Conservation (phyloP, 2,797 vertebrate species). For the Mormyrus hasselquistii region DNA sequence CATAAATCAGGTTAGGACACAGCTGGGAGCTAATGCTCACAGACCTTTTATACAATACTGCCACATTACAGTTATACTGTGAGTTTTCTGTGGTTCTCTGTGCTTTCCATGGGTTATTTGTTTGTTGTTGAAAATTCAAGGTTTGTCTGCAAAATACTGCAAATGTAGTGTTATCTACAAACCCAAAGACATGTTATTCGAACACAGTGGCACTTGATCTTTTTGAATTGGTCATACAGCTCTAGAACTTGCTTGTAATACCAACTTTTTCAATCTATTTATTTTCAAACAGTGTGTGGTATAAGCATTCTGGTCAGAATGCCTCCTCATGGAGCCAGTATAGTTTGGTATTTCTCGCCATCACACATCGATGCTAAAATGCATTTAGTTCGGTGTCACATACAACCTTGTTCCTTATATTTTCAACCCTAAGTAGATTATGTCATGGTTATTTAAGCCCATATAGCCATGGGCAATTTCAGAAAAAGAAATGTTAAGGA, state of each 20-base stretch:
- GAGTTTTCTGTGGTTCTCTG: background rate
- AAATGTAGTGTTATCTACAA: background rate
- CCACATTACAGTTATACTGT: background rate
- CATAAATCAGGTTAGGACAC: conserved; percentile 11
- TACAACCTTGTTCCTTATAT: background rate
- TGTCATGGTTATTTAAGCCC: background rate
- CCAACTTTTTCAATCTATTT: background rate
- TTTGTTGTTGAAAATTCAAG: background rate
- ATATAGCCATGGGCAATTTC: background rate
- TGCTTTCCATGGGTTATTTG: background rate
- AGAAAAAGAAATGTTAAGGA: background rate
- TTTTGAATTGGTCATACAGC: background rate
- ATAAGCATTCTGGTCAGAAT: background rate
- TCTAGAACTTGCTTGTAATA: background rate
- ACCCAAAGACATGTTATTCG: background rate
- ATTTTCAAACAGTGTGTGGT: background rate
- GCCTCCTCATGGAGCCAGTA: background rate
- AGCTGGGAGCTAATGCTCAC: background rate
- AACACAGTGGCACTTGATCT: background rate
- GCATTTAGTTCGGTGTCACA: background rate
- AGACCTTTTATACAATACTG: background rate
- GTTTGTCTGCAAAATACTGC: background rate
- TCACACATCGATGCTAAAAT: background rate
- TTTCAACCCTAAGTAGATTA: background rate
- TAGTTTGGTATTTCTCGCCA: background rate